Evolutionary conservation across 1,140 invertebrate species (phyloP).

Genomic region (Plutomurus gul): DNA sequence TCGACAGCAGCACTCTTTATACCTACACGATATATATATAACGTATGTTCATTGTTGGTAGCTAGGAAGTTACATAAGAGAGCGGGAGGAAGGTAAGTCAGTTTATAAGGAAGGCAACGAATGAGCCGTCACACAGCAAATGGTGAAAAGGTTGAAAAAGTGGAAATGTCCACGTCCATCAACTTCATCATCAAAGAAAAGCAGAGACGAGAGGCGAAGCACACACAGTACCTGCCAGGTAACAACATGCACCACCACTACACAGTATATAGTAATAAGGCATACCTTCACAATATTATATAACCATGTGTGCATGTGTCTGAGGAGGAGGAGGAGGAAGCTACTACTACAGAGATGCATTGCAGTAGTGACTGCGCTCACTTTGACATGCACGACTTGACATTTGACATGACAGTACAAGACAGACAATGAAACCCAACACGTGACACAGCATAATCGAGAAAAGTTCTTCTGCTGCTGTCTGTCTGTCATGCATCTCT

Average conservation of each 20-base stretch:
- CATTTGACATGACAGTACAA: conserved; percentile 15
- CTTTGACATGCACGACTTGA: background rate
- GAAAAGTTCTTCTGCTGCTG: too few species aligned
- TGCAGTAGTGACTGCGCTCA: background rate
- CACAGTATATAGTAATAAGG: too few species aligned
- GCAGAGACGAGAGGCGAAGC: background rate
- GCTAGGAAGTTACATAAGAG: background rate
- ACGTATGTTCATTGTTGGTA: background rate
- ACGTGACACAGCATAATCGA: background rate
- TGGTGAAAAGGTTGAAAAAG: background rate
- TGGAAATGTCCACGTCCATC: background rate
- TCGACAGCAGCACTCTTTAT: background rate
- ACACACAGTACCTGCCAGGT: background rate
- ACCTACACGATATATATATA: background rate
- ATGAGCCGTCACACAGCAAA: background rate
- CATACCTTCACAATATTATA: too few species aligned
- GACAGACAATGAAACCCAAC: conserved; percentile 1
- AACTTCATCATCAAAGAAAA: background rate
- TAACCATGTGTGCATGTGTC: background rate
- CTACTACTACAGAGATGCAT: background rate
- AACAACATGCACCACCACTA: too few species aligned
- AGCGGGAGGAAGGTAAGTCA: background rate
- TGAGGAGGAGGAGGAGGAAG: background rate
- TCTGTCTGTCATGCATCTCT: too few species aligned
- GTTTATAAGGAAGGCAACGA: background rate